Base-by-base conservation (phyloP, 2,797 vertebrate genomes). In the Podargus strigoides region DNA sequence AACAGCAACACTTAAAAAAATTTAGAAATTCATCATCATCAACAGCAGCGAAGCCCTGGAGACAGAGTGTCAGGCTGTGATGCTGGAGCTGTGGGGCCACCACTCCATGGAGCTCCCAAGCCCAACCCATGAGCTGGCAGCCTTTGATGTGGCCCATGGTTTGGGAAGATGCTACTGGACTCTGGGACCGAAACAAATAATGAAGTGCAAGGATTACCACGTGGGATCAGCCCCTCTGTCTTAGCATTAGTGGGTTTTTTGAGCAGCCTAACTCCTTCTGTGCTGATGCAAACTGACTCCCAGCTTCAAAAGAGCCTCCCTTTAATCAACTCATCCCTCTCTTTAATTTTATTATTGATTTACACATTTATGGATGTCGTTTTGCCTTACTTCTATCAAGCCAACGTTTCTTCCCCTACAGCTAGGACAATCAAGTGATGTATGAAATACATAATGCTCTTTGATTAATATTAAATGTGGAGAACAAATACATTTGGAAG, bases 391-490 rank as follows among this genome's bases (percentile, higher is more conserved):
- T 94, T 94, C 92, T 87, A 42, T 92, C 62, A 42, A 95, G 67
- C 50, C 42, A 37, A 44, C 4, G 0, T 67, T 94, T 75, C 27
- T 92, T 68, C 91, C 94, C 94, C 90, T 69, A 18, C 85, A 93
- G 92, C 93, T 87, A 53, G 75, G 92, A 69, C 30, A 93, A 86
- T 66, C 39, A 37, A 97, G 91, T 89, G 97, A 96, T 95, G 93
- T 89, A 64, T 88, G 94, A 92, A 92, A 97, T 97, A 89, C 41
- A 46, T 95, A 96, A 97, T 96, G 84, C 93, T 92, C 89, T 95
- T 96, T 94, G 93, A 95, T 97, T 92, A 96, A 97, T 97, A 90
- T 89, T 96, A 96, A 97, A 95, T 95, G 81, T 26, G 49, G 78
- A 92, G 74, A 96, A 95, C 82, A 85, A 91, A 95, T 68, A 55